Evolutionary conservation across 1,140 invertebrate species (phyloP), one percentile per base, ranked within the genome.

Genomic region (Sweltsa coloradensis): DNA sequence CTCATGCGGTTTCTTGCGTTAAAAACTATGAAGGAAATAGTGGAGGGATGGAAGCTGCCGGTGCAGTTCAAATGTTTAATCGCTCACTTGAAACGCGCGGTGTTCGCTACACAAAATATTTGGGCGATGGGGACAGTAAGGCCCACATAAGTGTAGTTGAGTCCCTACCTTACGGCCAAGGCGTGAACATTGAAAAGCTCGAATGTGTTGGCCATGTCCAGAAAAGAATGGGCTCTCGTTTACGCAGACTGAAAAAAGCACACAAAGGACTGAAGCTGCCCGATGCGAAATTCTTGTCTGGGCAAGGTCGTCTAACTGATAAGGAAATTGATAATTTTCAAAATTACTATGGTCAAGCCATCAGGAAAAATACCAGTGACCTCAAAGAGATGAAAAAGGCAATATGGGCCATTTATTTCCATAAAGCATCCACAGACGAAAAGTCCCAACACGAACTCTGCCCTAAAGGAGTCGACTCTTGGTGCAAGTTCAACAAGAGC

Each of bases 401-500:
- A 36, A 31, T 58, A 36, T 52, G 51, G 51, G 51, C 57, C 16
- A 51, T 47, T 18, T 55, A 39, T 25, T 47, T 44, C 18, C 50
- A 55, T 39, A 47, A 45, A 22, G 26, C 11, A 18, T 55, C 53
- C 16, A 55, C 51, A 4, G 21, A 45, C 5, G 54, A 44, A 34
- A 49, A 54, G 43, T 51, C 52, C 25, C n/a, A 55, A 18, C 53
- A 51, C 34, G 29, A 21, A 11, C 50, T 49, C 54, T 62, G 59
- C 40, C 54, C 57, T n/a, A 41, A 44, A 34, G 57, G 54, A 14
- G 50, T 36, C 40, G 57, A 60, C 34, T 55, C 50, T 4, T 63
- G 57, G 57, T 62, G 60, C 40, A 51, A 52, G 24, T 64, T 54
- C 53, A 53, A 55, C 22, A 53, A 55, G 53, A 56, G 56, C 39